Evolutionary conservation across 2,888 invertebrate species (phyloP), one percentile per base, ranked within the genome.

Genomic region (Trachelus tabidus): DNA sequence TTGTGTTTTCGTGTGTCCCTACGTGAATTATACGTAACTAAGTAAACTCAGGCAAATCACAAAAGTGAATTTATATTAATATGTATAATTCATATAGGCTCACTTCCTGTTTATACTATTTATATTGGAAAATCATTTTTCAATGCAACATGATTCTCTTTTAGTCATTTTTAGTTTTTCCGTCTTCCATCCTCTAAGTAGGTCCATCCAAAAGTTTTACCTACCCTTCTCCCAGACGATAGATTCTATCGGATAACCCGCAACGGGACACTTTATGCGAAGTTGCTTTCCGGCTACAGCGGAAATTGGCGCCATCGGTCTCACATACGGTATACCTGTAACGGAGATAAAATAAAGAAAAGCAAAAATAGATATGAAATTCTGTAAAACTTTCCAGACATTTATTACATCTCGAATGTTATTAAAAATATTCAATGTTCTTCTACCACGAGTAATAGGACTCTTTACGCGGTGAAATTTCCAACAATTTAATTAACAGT

Each of bases 151-250:
- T 15, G 15, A 40, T 15, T 40, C 4, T 40, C 4, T 40, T 40
- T 40, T 6, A 40, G 23, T 56, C 23, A 9, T 56, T 56, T 23
- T 23, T 9, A 56, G 56, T 56, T 23, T 23, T 9, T 56, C 9
- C 56, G 56, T 56, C 23, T 23, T 56, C 23, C 23, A 56, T 4
- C 23, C 56, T 56, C 9, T 23, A 23, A 56, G 23, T 23, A 56
- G 56, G 0, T 56, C 6, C 23, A 56, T 9, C 23, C 23, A 0
- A 56, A 23, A 56, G 56, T 56, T 56, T 77, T 77, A 81, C 89
- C 88, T 87, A 93, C 94, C 93, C 92, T 92, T 93, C 81, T 92
- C 93, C 94, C 94, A 94, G 79, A 93, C 90, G 80, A 91, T 88
- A 35, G 92, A 90, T 81, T 92, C 91, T 73, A 93, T 92, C 31